phyloP scores from a whole-genome alignment of 1,140 invertebrate genomes.

The Neodiprion virginianus region DNA sequence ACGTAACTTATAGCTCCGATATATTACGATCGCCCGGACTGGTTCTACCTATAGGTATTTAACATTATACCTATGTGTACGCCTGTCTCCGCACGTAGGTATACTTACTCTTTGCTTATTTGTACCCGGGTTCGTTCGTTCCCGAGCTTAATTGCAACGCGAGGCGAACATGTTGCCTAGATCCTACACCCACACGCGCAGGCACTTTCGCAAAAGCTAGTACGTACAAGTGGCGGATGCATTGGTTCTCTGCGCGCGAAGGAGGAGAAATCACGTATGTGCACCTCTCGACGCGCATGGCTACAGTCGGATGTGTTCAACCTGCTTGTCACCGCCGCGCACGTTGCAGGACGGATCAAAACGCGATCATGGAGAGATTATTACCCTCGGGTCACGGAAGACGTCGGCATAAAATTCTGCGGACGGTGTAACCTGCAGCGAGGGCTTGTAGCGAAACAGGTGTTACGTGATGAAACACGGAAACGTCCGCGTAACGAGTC shows the following conservation, averaged over 20 bases:
- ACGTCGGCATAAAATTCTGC: background rate
- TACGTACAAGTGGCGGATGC: too few relatives aligned
- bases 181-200: background rate
- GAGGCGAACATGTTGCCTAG: background rate
- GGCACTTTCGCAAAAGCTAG: background rate
- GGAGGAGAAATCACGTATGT: too few relatives aligned
- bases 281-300: too few relatives aligned
- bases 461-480: conserved; percentile 10
- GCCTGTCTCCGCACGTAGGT: background rate
- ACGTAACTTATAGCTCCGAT: conserved; percentile 5
- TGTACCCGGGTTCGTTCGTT: background rate
- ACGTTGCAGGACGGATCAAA: background rate
- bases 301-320: background rate
- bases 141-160: conserved; percentile 1
- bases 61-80: background rate
- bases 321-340: background rate
- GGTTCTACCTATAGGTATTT: too few relatives aligned
- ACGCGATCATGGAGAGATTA: background rate
- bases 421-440: too few relatives aligned
- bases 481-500: background rate
- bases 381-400: background rate
- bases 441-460: background rate
- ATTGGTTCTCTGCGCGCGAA: too few relatives aligned
- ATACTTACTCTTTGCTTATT: background rate
- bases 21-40: background rate